Percentiles rank a stretch among this genome's conserved stretches.
phyloP scores from a whole-genome alignment of 2,888 invertebrate species.

The Andrena marginata region DNA sequence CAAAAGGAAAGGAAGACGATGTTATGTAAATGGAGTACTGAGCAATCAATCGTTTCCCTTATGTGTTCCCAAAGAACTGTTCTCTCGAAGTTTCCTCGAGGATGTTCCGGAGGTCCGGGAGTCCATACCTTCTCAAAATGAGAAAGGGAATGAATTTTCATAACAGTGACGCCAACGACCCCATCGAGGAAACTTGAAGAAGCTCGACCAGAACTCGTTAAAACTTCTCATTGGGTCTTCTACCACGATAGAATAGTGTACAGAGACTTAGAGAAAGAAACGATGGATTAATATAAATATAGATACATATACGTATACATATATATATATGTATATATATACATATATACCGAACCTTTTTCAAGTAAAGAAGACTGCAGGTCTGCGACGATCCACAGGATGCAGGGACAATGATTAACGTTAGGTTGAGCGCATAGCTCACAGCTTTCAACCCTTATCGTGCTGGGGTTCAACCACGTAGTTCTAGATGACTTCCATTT shows the following conservation, averaged over 20 bases:
- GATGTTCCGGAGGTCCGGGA: not conserved
- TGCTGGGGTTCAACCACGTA: constrained; percentile 16
- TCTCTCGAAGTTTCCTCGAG: constrained; percentile 47
- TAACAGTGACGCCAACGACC: not conserved
- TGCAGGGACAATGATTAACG: constrained; percentile 79
- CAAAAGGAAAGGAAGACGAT: not conserved
- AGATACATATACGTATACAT: constrained; percentile 46
- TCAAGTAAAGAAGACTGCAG: constrained; percentile 85
- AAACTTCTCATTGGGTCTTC: constrained; percentile 12
- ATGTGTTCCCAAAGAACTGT: constrained; percentile 13
- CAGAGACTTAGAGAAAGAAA: constrained; percentile 59
- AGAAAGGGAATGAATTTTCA: not conserved
- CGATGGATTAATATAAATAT: constrained; percentile 56
- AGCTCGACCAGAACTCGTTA: constrained; percentile 22
- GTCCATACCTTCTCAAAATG: not conserved
- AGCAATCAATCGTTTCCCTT: constrained; percentile 40
- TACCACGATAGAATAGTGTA: constrained; percentile 52
- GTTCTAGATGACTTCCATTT: constrained; percentile 10
- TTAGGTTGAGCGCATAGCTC: constrained; percentile 81
- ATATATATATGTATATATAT: constrained; percentile 56
- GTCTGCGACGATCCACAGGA: constrained; percentile 83
- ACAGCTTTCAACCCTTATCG: constrained; percentile 74
- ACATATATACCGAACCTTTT: constrained; percentile 84
- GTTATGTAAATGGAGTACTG: not conserved
- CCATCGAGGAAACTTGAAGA: constrained; percentile 30